Base-by-base conservation (phyloP, 2,888 invertebrate genomes). In the Auanema freiburgensis region DNA sequence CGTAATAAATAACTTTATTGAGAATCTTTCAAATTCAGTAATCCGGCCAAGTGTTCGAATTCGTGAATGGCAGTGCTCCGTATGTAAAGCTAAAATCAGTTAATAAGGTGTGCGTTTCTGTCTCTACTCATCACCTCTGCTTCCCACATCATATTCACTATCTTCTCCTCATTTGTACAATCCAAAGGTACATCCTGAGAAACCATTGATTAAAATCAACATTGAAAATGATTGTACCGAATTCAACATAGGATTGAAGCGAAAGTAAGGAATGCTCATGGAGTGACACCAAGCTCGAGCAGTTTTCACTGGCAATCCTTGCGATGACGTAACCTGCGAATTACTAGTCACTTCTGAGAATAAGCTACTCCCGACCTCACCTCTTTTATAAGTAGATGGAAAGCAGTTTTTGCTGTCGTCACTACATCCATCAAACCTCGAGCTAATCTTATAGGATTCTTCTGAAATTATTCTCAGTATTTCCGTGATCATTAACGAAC, bases 231-330 rank as follows among this genome's bases (percentile, higher is more conserved):
- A 5, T 21, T 10, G 2, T 53, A 53, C 53, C 24, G 16, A 23
- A 12, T 54, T 46, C 10, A 67, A 67, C 33, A 67, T 58, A 40
- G 63, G 69, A 41, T 51, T 57, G 50, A 63, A 69, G 59, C 72
- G 60, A 43, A 71, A 73, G 43, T 71, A 73, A 1, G 73, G 73
- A 1, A 58, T 55, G 4, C 60, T 58, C 12, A 71, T 57, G 8
- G 66, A 63, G 33, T 73, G 73, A 55, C 71, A 71, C 73, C 73
- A 73, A 33, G 66, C 70, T 16, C 71, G 57, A 2, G 73, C 70
- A 23, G 70, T 71, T 44, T 63, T 65, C 49, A 71, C 71, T 0
- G 73, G 73, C 52, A 66, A 64, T 14, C 73, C 73, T 33, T 73
- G 69, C 0, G 73, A 73, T 2, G 73, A 65, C 10, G 73, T 73